Evolutionary conservation across 2,113 vertebrate genomes (phyloP).

Genomic region (Charadrius vociferus): DNA sequence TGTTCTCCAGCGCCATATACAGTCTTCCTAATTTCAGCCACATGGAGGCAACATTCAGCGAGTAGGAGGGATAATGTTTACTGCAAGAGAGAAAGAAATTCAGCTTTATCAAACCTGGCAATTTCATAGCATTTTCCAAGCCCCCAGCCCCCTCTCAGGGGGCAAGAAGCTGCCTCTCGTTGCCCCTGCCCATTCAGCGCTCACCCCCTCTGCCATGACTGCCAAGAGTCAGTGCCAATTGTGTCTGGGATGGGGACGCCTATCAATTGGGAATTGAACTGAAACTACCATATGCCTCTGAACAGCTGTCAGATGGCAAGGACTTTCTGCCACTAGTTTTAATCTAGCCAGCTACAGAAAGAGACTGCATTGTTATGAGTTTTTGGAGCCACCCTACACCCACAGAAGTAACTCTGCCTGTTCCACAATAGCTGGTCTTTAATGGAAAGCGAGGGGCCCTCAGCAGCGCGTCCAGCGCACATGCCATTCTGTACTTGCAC

Average conservation of each 20-base stretch:
- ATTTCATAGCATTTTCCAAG: not conserved
- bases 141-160: not conserved
- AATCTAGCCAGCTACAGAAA: conserved; percentile 40
- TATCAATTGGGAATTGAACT: conserved; percentile 39
- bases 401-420: not conserved
- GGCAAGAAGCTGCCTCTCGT: not conserved
- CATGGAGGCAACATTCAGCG: conserved; percentile 94
- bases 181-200: not conserved
- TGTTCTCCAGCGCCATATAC: conserved; percentile 82
- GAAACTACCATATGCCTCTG: conserved; percentile 48
- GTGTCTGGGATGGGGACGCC: not conserved
- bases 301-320: conserved; percentile 63
- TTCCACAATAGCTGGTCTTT: not conserved
- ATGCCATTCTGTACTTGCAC: not conserved
- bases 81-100: conserved; percentile 67
- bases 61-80: conserved; percentile 89
- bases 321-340: conserved; percentile 52
- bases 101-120: conserved; percentile 1
- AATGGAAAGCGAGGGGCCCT: not conserved
- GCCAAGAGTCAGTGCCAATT: conserved; percentile 28
- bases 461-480: accelerated
- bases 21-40: conserved; percentile 92
- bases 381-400: not conserved
- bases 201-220: not conserved
- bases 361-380: not conserved